Evolutionary conservation across 92 coral and sea anemone species (phyloP), one percentile per base, ranked within the genome.

Genomic region (Phenganax marumi): DNA sequence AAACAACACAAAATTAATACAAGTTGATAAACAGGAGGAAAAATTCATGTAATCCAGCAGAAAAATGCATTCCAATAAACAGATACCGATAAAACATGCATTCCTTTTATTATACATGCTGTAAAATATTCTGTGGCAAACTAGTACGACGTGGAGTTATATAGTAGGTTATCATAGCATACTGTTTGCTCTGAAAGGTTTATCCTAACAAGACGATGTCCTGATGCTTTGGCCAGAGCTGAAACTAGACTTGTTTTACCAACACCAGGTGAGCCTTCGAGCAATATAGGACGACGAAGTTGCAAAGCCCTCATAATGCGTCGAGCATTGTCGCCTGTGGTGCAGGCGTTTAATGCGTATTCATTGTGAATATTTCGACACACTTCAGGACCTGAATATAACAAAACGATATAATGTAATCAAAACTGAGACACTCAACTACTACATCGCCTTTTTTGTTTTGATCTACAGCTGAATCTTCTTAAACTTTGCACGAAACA

Each of bases 201-300:
- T 11, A 95, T 95, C 72, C 98, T 89, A 17, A 89, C 89, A 6
- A 95, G 91, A 23, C 88, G 91, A 77, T 95, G 90, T 13, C 98
- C 98, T 17, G 97, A 92, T 2, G 92, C 98, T 85, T 90, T 95
- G 48, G 98, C 98, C 50, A 95, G 85, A 46, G 98, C 98, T 53
- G 89, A 77, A 54, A 96, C 99, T 48, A 96, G 85, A 80, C 99
- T 96, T 53, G 97, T 96, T 82, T 96, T 96, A 8, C 99, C 99
- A 24, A 96, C 99, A 73, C 99, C 99, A 9, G 99, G 99, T 18
- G 99, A 96, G 14, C 99, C 99, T 85, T 96, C 99, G 50, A 95
- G 88, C 54, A 95, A 76, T 52, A 95, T 95, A 54, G 98, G 98
- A 23, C 97, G 85, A 8, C 89, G 81, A 39, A 95, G 82, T 81